phyloP scores from a whole-genome alignment of 2,113 vertebrate species.

The Ardeotis arabs region DNA sequence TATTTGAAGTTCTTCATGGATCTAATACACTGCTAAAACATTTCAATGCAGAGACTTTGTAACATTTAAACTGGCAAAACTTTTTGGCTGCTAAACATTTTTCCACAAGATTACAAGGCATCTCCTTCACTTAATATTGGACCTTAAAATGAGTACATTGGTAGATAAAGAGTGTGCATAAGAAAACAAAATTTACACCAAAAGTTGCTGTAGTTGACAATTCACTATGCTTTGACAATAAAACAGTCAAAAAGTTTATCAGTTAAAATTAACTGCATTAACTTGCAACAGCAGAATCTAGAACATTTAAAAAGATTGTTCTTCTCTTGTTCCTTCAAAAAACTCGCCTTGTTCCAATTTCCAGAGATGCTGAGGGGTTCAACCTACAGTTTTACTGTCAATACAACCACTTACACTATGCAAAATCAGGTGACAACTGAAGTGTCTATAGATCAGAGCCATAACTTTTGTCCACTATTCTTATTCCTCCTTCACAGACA shows the following conservation, averaged over 20 bases:
- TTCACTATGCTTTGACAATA: not conserved
- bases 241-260: not conserved
- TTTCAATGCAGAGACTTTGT: not conserved
- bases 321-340: not conserved
- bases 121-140: slow-evolving; percentile 58
- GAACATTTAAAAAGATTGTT: not conserved
- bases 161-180: not conserved
- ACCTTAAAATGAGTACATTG: not conserved
- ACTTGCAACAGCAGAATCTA: slow-evolving; percentile 5
- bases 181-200: not conserved
- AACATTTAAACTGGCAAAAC: slow-evolving; percentile 29
- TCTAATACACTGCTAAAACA: not conserved
- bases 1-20: not conserved
- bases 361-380: not conserved
- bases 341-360: not conserved
- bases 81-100: slow-evolving; percentile 11
- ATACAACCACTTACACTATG: not conserved
- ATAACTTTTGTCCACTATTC: not conserved
- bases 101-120: slow-evolving; percentile 46
- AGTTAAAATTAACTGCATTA: not conserved
- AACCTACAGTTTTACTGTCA: not conserved
- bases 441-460: not conserved
- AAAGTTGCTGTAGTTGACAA: not conserved
- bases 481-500: not conserved
- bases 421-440: not conserved